These are phyloP conservation scores for Drosophila bifasciata DNA, from an alignment of 1,140 invertebrate genomes.

Conservation along the genomic window DNA sequence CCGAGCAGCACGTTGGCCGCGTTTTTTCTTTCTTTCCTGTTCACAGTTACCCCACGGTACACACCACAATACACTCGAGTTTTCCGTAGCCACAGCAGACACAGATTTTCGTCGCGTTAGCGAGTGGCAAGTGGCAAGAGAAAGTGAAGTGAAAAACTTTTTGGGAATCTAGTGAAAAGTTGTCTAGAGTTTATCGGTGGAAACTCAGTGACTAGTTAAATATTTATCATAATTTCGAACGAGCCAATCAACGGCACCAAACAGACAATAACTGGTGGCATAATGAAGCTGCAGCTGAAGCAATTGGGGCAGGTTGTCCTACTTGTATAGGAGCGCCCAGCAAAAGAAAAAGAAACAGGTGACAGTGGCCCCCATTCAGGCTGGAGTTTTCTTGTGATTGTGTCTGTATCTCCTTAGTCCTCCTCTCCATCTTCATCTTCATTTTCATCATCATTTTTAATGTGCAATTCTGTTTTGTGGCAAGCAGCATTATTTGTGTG, in stretches of 20 bases:
- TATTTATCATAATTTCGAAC: constrained; percentile 56
- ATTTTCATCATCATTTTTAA: constrained; percentile 57
- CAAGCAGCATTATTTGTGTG: constrained; percentile 23
- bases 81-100: constrained; percentile 1
- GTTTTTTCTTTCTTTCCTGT: constrained; percentile 55
- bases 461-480: constrained; percentile 64
- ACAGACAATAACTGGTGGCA: constrained; percentile 41
- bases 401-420: not conserved
- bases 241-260: constrained; percentile 53
- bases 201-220: constrained; percentile 51
- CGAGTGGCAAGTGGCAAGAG: constrained; percentile 7
- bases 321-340: constrained; percentile 17
- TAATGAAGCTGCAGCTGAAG: constrained; percentile 33
- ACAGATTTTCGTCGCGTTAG: constrained; percentile 32
- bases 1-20: constrained; percentile 70
- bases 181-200: not conserved
- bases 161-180: constrained; percentile 9
- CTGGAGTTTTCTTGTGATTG: not conserved
- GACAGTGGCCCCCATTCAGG: not conserved
- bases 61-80: too few species aligned
- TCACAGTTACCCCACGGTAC: constrained; percentile 27
- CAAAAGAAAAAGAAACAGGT: constrained; percentile 35
- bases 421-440: constrained; percentile 15
- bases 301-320: constrained; percentile 27
- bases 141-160: constrained; percentile 6